Base-by-base conservation (phyloP, 1,140 invertebrate species). In the Drosophila tristis region DNA sequence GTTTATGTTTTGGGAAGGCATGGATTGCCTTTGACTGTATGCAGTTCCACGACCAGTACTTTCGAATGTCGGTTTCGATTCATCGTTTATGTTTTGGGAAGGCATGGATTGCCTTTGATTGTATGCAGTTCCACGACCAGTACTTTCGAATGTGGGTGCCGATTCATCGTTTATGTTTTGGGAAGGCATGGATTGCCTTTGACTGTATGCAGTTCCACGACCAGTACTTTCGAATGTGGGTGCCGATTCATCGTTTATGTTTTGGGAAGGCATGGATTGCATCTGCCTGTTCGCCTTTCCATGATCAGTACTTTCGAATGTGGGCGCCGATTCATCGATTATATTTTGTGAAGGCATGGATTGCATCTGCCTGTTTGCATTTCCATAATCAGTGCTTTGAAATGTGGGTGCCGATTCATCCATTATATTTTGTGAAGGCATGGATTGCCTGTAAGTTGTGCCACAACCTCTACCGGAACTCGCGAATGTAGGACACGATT, bases 331-430 rank as follows among this genome's bases (percentile, higher is more conserved):
- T 5, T 43, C 47, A 25, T 25, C 23, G 23, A 4, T 25, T 4
- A 25, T 25, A 0, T 25, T 25, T 4, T 25, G 53, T 1, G 64
- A 68, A 13, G 71, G 71, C 64, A 67, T 74, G 0, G 50, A 23
- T 44, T 26, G n/a, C 53, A n/a, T 11, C 50, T 50, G 45, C 4
- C 4, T 25, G 23, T 25, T 4, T 25, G 23, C 23, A 4, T 3
- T 25, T 4, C 23, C 23, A 25, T 4, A 3, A 25, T 4, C 23
- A 25, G 23, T 25, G 2, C 23, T 25, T 25, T 25, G 2, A 2
- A 25, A 25, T 25, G 23, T 25, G 23, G 23, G 23, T 25, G 23
- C 23, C 23, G 23, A 25, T 25, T 29, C 26, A 29, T 29, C 5
- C 6, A 2, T 29, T 7, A 29, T 29, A 2, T 7, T 29, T 7